phyloP scores from a whole-genome alignment of 1,140 invertebrate genomes.

The Samia ricini region DNA sequence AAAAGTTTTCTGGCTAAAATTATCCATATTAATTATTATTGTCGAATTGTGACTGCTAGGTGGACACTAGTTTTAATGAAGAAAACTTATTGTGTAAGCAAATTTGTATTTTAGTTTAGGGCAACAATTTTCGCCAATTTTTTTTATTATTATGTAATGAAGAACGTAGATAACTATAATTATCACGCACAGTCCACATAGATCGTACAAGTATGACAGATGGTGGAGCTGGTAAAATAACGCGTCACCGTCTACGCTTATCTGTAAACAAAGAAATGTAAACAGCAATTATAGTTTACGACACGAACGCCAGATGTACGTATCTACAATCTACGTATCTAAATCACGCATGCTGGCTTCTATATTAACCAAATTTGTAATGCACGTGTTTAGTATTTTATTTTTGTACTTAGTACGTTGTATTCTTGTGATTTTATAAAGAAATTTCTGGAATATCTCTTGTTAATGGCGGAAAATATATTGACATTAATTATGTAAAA shows the following conservation, averaged over 20 bases:
- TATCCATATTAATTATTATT: no score
- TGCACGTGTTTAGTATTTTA: neutral
- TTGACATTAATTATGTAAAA: no score
- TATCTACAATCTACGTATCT: neutral
- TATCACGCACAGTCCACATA: neutral
- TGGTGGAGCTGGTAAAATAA: slow-evolving; percentile 17
- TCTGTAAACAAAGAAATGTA: slow-evolving; percentile 16
- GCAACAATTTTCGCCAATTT: no score
- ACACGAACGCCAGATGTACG: slow-evolving; percentile 15
- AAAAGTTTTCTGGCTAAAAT: no score
- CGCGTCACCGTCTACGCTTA: slow-evolving; percentile 9
- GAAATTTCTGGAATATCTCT: no score
- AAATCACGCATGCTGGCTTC: neutral
- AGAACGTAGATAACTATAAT: neutral
- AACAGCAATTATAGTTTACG: slow-evolving; percentile 12
- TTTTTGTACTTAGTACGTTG: neutral
- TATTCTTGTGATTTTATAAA: neutral
- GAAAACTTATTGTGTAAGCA: no score
- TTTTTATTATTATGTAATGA: neutral
- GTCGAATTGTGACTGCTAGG: no score
- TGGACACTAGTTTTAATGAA: no score
- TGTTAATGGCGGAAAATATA: no score
- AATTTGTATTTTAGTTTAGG: no score
- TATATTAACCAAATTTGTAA: neutral
- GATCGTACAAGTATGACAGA: slow-evolving; percentile 14